These are phyloP conservation scores for Eugnorisma glareosa DNA, from an alignment of 2,888 invertebrate species.

Conservation along the genomic window DNA sequence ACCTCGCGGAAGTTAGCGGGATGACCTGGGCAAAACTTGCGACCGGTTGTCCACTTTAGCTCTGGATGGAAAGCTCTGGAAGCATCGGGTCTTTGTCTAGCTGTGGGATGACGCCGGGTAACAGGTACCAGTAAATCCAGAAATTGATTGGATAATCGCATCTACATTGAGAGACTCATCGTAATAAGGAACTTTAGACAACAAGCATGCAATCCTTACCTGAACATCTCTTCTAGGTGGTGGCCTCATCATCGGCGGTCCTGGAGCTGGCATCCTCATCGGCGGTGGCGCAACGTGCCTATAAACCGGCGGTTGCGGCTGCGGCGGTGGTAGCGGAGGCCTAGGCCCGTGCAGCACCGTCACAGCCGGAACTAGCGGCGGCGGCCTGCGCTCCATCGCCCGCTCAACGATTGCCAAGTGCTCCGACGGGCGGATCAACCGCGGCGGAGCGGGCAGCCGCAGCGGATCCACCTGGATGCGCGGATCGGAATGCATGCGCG, in stretches of 20 bases:
- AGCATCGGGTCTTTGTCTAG: background rate
- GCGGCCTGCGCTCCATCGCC: conserved; percentile 78
- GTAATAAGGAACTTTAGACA: background rate
- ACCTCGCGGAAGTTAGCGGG: no score
- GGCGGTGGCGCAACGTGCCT: conserved; percentile 83
- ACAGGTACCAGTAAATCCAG: background rate
- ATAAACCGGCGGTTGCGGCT: conserved; percentile 78
- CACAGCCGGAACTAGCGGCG: conserved; percentile 79
- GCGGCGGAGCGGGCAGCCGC: conserved; percentile 77
- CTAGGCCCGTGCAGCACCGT: conserved; percentile 80
- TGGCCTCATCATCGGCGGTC: conserved; percentile 77
- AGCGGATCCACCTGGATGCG: conserved; percentile 67
- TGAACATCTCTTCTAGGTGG: conserved; percentile 85
- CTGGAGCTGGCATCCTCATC: conserved; percentile 84
- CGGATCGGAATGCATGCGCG: conserved; percentile 76
- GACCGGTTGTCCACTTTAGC: background rate
- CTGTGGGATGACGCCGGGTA: no score
- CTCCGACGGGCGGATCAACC: conserved; percentile 86
- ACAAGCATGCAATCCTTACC: conserved; percentile 72
- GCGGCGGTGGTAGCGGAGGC: conserved; percentile 73
- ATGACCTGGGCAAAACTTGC: background rate
- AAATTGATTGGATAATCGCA: no score
- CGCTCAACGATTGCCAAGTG: conserved; percentile 83
- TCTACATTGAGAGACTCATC: background rate
- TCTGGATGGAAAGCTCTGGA: background rate